Conservation (phyloP, 2,113 vertebrate genomes). For the Dasypus novemcinctus region DNA sequence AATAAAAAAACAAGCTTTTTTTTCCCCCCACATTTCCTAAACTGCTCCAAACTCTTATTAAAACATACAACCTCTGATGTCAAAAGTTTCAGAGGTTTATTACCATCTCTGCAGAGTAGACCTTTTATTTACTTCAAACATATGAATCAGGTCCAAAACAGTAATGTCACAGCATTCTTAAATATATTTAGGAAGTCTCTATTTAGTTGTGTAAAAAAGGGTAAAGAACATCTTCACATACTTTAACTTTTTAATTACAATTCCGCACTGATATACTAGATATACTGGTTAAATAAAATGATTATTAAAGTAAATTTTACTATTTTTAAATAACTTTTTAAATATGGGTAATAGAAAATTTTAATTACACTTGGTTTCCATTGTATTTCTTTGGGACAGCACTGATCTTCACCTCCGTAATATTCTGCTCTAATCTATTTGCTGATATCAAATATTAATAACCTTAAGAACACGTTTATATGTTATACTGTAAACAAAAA, state of each 20-base stretch:
- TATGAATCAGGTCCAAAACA: neutral
- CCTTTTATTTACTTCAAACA: conserved; percentile 28
- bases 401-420: no score
- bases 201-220: neutral
- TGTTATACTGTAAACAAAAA: no score
- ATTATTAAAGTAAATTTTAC: no score
- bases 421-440: no score
- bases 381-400: no score
- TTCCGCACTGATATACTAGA: neutral
- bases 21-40: neutral
- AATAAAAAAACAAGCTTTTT: neutral
- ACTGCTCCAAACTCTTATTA: neutral
- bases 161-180: neutral
- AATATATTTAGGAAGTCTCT: neutral
- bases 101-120: neutral
- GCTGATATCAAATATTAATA: no score
- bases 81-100: conserved; percentile 21
- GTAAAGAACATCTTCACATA: neutral
- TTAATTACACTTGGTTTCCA: no score
- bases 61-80: neutral
- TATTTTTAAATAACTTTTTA: no score
- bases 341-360: no score
- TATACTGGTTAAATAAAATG: neutral
- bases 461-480: no score
- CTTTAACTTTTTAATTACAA: neutral